Percentiles rank a stretch among this genome's conserved stretches.
Evolutionary conservation across 2,888 invertebrate species (phyloP).

Genomic region (Helobdella robusta): DNA sequence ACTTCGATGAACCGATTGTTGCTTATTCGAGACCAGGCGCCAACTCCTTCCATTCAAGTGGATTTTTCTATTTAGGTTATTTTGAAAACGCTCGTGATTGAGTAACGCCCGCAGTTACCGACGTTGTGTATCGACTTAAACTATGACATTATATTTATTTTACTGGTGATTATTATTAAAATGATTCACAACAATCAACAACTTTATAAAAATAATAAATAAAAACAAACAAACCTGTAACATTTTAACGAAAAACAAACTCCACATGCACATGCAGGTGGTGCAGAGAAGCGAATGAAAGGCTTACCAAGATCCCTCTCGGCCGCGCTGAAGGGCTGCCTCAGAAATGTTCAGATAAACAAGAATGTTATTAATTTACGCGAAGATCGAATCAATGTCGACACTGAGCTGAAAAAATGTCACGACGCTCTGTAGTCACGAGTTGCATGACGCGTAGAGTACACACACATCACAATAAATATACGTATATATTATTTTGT

Average conservation of each 20-base stretch:
- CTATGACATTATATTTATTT: no score
- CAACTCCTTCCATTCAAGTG: slow-evolving; percentile 5
- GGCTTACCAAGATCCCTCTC: neutral
- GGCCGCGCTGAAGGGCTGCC: neutral
- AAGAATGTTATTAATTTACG: neutral
- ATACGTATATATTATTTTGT: no score
- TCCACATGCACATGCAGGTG: neutral
- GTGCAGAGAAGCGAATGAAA: neutral
- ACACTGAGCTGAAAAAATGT: neutral
- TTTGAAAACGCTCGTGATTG: neutral
- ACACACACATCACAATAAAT: no score
- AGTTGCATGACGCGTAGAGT: no score
- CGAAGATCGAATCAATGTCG: neutral
- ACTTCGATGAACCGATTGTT: slow-evolving; percentile 14
- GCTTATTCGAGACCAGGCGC: slow-evolving; percentile 19
- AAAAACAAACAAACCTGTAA: no score
- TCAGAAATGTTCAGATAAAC: neutral
- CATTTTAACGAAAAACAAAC: neutral
- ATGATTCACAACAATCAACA: no score
- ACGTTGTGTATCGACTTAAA: no score
- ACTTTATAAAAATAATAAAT: no score
- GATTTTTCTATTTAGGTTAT: slow-evolving; percentile 21
- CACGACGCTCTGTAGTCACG: neutral
- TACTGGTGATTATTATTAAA: no score
- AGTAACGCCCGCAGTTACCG: no score